Base-by-base conservation (phyloP, 30 jellyfish, hydroid and myxozoan species). In the Cassiopea andromeda region DNA sequence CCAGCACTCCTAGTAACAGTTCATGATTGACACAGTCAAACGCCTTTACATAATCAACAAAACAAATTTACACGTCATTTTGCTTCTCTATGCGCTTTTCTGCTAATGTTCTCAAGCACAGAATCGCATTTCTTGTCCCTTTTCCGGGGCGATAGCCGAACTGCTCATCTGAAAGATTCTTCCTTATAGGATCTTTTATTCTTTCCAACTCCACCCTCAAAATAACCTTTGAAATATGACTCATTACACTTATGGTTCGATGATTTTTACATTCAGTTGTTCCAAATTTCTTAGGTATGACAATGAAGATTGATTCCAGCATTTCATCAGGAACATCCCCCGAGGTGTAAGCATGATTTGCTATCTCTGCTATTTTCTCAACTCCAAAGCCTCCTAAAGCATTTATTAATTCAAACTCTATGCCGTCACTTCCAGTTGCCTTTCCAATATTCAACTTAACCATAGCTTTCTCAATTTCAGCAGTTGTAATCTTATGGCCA, bases 31-130 rank as follows among this genome's bases (percentile, higher is more conserved):
- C 84, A 46, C 88, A 46, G 81, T 78, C 88, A 78, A 78, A 78
- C 78, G 81, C 88, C 79, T 78, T 78, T 77, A 58, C 88, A 58
- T 10, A 78, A 58, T 78, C 85, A n/a, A 78, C 46, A 10, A 78
- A 78, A 78, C 73, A 75, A 17, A 75, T 48, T 7, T 75, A 75
- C 48, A 75, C 0, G 66, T n/a, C 84, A 6, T 75, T 27, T 43
- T 75, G 66, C 45, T 54, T 54, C 64, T 6, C 64, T 54, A 54
- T 54, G 7, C 64, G 64, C 64, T 54, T 3, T 54, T 6, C 64
- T 54, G 38, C 38, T 27, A 27, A 27, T 27, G 38, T 27, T 27
- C 38, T 27, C 38, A 27, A 27, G 38, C 38, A 27, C 38, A 27
- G 38, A 27, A 27, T 27, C 38, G 38, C 38, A 27, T 27, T 27